Percentiles rank a stretch among this genome's conserved stretches.
phyloP scores from a whole-genome alignment of 2,113 vertebrate genomes.

The Lamprotornis superbus region DNA sequence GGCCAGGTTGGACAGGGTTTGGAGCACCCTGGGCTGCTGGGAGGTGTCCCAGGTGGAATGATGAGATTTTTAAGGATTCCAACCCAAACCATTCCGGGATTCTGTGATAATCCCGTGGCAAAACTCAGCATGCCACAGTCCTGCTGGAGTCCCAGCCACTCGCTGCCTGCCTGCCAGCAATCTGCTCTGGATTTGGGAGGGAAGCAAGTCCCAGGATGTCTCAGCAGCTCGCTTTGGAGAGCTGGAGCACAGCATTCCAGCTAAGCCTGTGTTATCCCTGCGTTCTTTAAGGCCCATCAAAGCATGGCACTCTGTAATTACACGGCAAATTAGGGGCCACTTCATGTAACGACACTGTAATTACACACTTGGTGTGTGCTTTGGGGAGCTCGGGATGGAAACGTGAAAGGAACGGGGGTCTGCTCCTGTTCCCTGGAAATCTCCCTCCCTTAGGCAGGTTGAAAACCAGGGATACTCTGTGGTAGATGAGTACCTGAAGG shows the following conservation, averaged over 20 bases:
- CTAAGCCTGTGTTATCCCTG: not conserved
- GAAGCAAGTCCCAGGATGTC: not conserved
- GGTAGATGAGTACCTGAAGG: not conserved
- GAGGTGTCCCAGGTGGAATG: not conserved
- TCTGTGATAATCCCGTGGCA: not conserved
- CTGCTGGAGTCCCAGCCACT: not conserved
- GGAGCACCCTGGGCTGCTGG: not conserved
- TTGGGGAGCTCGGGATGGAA: not conserved
- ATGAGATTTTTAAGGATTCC: not conserved
- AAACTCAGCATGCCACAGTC: not conserved
- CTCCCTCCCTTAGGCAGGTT: not conserved
- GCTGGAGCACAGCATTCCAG: not conserved
- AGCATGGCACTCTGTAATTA: slow-evolving; percentile 12
- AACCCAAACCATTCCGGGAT: not conserved
- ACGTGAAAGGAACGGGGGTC: not conserved
- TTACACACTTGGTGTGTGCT: not conserved
- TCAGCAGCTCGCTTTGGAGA: not conserved
- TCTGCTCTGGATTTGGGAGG: not conserved
- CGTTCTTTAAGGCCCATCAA: not conserved
- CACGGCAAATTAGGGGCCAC: not conserved
- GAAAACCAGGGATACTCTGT: not conserved
- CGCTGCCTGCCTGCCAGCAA: not conserved
- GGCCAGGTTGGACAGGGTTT: not conserved
- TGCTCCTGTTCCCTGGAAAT: not conserved
- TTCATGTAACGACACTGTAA: not conserved